Evolutionary conservation across 2,797 vertebrate genomes (phyloP), one percentile per base, ranked within the genome.

Genomic region (Sebastes matsubarae): DNA sequence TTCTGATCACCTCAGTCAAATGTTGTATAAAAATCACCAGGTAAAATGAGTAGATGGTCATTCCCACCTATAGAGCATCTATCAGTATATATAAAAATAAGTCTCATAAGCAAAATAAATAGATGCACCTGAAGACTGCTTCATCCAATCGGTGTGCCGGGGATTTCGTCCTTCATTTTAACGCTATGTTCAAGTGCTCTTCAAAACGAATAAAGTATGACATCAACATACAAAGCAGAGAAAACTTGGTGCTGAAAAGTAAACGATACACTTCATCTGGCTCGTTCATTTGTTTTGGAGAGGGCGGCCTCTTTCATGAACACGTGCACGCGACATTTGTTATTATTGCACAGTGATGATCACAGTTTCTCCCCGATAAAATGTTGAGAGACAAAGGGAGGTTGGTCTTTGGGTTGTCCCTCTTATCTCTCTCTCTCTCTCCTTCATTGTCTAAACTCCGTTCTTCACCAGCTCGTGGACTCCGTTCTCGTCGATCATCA

Each of bases 391-490:
- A 85, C 70, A 77, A 68, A 82, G 50, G 72, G 50, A 79, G 74
- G 64, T 67, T 72, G 81, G 57, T 89, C 82, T 85, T 92, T 90
- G 89, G 88, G 16, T 70, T 75, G 68, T 69, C 63, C 77, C 63
- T 20, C 4, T 38, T 50, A 64, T 95, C 71, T 94, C 95, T 91
- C 94, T 95, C 88, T 96, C 95, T 69, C 93, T 81, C 83, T 96
- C 95, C 2, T 57, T 42, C 34, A 12, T 36, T 52, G 34, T 34
- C 76, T 92, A 98, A 79, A 97, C 36, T 18, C 98, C 98, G 0
- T 99, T 99, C 93, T 97, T 97, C 94, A 98, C 97, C 83, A 96
- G 87, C 88, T 98, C 95, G 0, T 97, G 97, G 87, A 96, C 91
- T 27, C 98, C 98, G 0, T 65, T 91, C 83, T 96, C 92, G 0